Base-by-base conservation (phyloP, 2,797 vertebrate species). In the Xyrichtys novacula region DNA sequence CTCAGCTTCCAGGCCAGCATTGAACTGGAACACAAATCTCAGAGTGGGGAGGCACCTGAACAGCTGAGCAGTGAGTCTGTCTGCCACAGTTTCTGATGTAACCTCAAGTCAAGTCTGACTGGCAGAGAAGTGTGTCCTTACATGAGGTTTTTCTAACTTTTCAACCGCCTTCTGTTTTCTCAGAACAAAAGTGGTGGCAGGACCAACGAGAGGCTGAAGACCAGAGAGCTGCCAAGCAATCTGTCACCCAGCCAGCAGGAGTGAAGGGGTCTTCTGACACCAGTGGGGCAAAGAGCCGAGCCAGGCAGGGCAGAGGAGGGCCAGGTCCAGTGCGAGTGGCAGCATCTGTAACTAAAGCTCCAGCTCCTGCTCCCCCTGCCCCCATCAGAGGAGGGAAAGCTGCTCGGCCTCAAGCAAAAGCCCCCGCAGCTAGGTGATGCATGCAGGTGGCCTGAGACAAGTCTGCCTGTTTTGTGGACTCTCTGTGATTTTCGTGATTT, bases 1-100 rank as follows among this genome's bases (percentile, higher is more conserved):
- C 87, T 92, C 68, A 91, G 90, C 85, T 91, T 94, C 80, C 84
- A 85, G 84, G 91, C 90, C 71, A 93, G 91, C 80, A 91, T 94
- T 4, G 82, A 80, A 58, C 66, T 93, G 67, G 92, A 94, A 62
- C 60, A 78, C 49, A 72, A 67, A 61, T 53, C 76, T 62, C 76
- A 84, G 58, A 70, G 49, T 1, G 87, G 92, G 72, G 68, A 83
- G 15, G 70, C 91, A 16, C 88, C 71, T 11, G 60, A 72, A n/a
- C 87, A 89, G 63, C 78, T 95, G 39, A 80, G 44, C 68, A 86
- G 92, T 94, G 86, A 89, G 86, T 77, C 26, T 50, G 4, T 16
- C 23, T 14, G 16, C 16, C 20, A 15, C 4, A 10, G 1, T 17
- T 34, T 3, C 11, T 40, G 11, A 29, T 3, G 26, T 16, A 20